Evolutionary conservation across 2,797 vertebrate species (phyloP).

Genomic region (Pelobates cultripes): DNA sequence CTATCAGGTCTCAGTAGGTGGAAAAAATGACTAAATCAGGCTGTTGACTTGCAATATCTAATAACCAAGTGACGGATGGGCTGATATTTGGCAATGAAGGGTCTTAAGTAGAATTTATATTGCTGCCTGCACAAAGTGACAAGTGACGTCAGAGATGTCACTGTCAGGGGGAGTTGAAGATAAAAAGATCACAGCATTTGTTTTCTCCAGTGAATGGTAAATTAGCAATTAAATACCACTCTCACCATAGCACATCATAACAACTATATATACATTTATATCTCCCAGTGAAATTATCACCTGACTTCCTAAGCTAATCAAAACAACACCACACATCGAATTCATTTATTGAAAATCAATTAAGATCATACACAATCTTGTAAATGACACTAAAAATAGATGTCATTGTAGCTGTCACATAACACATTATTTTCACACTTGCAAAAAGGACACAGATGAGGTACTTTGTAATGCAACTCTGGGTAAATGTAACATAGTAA

Average conservation of each 20-base stretch:
- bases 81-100: slow-evolving; percentile 35
- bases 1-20: slow-evolving; percentile 25
- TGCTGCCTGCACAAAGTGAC: slow-evolving; percentile 32
- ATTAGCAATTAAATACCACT: neutral
- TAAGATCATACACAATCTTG: neutral
- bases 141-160: slow-evolving; percentile 2
- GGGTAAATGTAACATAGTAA: neutral
- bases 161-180: neutral
- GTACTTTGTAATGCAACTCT: neutral
- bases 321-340: neutral
- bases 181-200: neutral
- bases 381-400: neutral
- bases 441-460: neutral
- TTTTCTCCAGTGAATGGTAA: neutral
- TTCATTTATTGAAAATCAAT: neutral
- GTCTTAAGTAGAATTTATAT: slow-evolving; percentile 41
- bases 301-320: too few species aligned
- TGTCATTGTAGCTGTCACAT: neutral
- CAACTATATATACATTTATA: neutral
- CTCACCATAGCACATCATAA: neutral
- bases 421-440: neutral
- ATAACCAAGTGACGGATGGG: slow-evolving; percentile 47
- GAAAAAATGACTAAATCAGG: slow-evolving; percentile 33
- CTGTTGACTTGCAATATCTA: slow-evolving; percentile 43
- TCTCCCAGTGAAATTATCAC: too few species aligned